Evolutionary conservation across 2,797 vertebrate species (phyloP), one percentile per base, ranked within the genome.

Genomic region (Nasua narica): DNA sequence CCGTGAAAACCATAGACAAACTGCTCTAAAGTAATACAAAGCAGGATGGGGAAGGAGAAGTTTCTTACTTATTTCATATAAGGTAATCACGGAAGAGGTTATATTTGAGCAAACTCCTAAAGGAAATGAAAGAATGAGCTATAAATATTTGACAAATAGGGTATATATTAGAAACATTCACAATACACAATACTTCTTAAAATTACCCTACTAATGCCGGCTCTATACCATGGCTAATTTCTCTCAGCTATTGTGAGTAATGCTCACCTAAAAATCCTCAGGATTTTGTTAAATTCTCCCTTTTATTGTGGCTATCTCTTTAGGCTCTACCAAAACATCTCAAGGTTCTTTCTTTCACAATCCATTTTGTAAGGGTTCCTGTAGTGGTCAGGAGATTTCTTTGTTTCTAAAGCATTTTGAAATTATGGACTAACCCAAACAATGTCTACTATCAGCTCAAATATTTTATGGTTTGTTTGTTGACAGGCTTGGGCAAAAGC

Each of bases 391-490:
- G 74, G 40, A 77, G 79, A 87, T 79, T 25, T 54, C n/a, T 77
- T 84, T 90, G 43, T 79, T 96, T 89, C 79, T 95, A 65, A 92
- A 79, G 15, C 4, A 69, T 92, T 97, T 96, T 84, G 56, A 92
- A 95, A 86, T 78, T 82, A 82, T 35, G 10, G 35, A 81, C 58
- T 97, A 90, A 81, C n/a, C 40, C 69, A 82, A 89, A 95, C 65
- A 95, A 83, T 60, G 70, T 32, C 7, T 60, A 54, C 37, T 43
- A 85, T 81, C 15, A 76, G 12, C 35, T 78, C 27, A 92, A 74
- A 54, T 67, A 52, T 81, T 94, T 74, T 91, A 67, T 85, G 19
- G 65, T 19, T 60, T 85, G 19, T 83, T 70, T 58, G 29, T 8
- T 87, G 67, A n/a, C 15, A 79, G 23, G 7, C 70, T 58, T 90